Base-by-base conservation (phyloP, 2,113 vertebrate species). In the Strix aluco region DNA sequence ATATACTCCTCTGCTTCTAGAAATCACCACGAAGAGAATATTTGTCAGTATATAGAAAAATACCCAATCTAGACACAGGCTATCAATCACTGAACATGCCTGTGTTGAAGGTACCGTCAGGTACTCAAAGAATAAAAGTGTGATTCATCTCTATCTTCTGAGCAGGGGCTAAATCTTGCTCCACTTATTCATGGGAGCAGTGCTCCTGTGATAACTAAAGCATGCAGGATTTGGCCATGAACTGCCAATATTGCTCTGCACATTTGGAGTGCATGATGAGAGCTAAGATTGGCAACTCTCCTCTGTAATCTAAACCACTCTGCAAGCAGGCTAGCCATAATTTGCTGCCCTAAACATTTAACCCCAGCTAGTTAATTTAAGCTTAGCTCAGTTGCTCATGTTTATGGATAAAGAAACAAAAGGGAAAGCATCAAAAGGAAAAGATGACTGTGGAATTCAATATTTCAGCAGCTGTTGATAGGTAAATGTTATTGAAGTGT, bases 391-490 rank as follows among this genome's bases (percentile, higher is more conserved):
- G 94, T 96, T 97, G 96, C 97, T 98, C 98, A 97, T 98, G 97
- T 98, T 98, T 98, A 98, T 98, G 97, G 97, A 98, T 97, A 98
- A 94, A 96, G 96, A 97, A 98, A 88, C 95, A 98, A 98, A 98
- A 97, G 89, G 89, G 95, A 94, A 88, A 96, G 97, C 97, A 98
- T 98, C 97, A 98, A 98, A 98, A 98, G 97, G 88, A 94, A 98
- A 97, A 97, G 97, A 98, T 98, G 97, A 94, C 96, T 96, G 54
- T 94, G 96, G 96, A 97, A 97, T 97, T 96, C 94, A 97, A 90
- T 97, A 97, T 98, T 98, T 98, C 96, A 95, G 96, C 96, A 98
- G 96, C 94, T 65, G 81, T 96, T 97, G 97, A 96, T 52, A 71
- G 94, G 97, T 96, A 94, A 97, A 95, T 84, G 94, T 88, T 97